Evolutionary conservation across 1,140 invertebrate species (phyloP), one percentile per base, ranked within the genome.

Genomic region (Drosophila subpulchrella): DNA sequence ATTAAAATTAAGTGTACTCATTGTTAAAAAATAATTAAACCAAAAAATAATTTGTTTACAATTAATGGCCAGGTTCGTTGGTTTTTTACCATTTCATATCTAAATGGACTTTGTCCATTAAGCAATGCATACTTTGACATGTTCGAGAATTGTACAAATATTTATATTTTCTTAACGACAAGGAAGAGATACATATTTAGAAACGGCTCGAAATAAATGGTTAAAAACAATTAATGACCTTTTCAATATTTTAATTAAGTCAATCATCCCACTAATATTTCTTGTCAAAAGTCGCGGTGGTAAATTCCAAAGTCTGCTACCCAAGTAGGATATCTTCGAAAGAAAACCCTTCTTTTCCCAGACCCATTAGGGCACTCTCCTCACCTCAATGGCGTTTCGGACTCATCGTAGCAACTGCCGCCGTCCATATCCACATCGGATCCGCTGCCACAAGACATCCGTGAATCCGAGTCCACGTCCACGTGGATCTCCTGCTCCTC

Each of bases 401-500:
- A 91, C 53, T 92, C 91, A 65, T 92, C 91, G 81, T 92, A 92
- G 62, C 91, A 92, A 47, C 92, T 92, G 57, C 91, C 92, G 32
- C 85, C 82, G 61, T 93, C 93, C 83, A 93, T 92, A 78, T 93
- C 93, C 46, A 92, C 80, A 68, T 93, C 92, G 15, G 92, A 93
- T 34, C 91, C 91, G 41, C 94, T 94, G 68, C 93, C 93, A 24
- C 93, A 94, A 17, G 94, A 94, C 79, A 94, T 82, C 58, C 94
- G 92, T 58, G 94, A 94, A 81, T 94, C 94, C 38, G 94, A 94
- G 84, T 94, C 94, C 10, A 92, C 91, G 65, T 92, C 92, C 71
- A 94, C 94, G 63, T 94, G 94, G 57, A 94, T 94, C 90, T 94
- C 94, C 71, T 94, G 94, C 56, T 94, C 94, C 71, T 94, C 93